These are phyloP conservation scores for Stegostoma tigrinum DNA, from an alignment of 2,113 vertebrate genomes.

Conservation along the genomic window DNA sequence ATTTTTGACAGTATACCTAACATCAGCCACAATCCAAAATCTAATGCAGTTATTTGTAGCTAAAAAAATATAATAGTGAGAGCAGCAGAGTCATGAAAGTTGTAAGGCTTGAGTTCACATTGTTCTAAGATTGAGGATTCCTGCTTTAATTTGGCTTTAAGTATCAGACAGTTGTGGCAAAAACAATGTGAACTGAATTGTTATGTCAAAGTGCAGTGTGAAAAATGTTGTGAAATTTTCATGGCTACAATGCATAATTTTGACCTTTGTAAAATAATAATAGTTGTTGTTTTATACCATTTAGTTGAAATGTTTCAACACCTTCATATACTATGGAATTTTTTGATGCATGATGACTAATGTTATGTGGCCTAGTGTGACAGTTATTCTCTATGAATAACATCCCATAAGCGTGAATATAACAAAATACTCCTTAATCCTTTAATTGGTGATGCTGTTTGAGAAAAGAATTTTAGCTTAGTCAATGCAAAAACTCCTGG, in stretches of 20 bases:
- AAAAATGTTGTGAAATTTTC: not conserved
- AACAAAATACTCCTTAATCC: not conserved
- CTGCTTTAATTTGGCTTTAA: not conserved
- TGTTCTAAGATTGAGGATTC: not conserved
- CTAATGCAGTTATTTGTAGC: not conserved
- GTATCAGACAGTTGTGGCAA: not conserved
- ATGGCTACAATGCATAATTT: not conserved
- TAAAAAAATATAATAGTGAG: not conserved
- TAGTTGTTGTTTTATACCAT: not conserved
- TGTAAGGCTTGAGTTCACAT: not conserved
- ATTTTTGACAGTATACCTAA: slow-evolving; percentile 5
- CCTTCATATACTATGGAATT: not conserved
- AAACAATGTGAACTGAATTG: not conserved
- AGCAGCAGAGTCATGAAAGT: not conserved
- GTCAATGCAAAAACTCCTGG: not conserved
- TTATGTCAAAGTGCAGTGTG: not conserved
- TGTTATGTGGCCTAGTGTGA: not conserved
- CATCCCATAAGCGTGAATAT: not conserved
- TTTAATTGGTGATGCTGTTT: not conserved
- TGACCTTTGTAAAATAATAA: not conserved
- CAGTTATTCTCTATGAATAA: not conserved
- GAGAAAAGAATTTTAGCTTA: not conserved
- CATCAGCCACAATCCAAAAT: not conserved
- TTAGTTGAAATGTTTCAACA: not conserved
- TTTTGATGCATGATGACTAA: not conserved